These are phyloP conservation scores for Pteropus alecto DNA, from an alignment of 2,113 vertebrate species.

Conservation along the genomic window DNA sequence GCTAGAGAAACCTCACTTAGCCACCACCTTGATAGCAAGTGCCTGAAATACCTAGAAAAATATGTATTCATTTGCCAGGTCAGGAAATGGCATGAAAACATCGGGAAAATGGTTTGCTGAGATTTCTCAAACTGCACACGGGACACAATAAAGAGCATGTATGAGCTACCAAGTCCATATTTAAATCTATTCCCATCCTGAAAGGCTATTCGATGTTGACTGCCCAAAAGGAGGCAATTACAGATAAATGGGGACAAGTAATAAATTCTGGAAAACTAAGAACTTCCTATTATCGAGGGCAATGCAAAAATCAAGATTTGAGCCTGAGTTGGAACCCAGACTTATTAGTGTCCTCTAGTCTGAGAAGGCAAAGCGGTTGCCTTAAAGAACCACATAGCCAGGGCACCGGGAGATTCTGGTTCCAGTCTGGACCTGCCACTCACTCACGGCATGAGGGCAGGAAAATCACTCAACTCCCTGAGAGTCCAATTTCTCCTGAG, in stretches of 20 bases:
- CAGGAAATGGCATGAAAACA: background rate
- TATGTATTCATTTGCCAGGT: background rate
- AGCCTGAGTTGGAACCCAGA: background rate
- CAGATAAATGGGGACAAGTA: background rate
- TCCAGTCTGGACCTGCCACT: background rate
- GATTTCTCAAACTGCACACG: background rate
- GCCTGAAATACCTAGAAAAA: slow-evolving; percentile 47
- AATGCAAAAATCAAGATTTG: background rate
- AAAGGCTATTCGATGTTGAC: background rate
- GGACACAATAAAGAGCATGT: background rate
- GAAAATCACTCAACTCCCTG: background rate
- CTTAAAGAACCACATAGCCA: background rate
- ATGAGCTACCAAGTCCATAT: background rate
- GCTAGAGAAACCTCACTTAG: background rate
- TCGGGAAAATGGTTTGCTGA: background rate
- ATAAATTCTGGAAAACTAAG: background rate
- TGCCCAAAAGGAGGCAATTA: background rate
- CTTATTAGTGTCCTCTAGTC: background rate
- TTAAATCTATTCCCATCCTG: background rate
- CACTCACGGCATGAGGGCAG: background rate
- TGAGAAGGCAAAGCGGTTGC: background rate
- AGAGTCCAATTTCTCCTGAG: background rate
- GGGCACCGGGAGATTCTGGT: background rate
- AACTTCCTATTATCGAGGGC: background rate
- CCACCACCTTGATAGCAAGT: background rate